Conservation (phyloP, 2,113 vertebrate species). For the Sinocyclocheilus anshuiensis region DNA sequence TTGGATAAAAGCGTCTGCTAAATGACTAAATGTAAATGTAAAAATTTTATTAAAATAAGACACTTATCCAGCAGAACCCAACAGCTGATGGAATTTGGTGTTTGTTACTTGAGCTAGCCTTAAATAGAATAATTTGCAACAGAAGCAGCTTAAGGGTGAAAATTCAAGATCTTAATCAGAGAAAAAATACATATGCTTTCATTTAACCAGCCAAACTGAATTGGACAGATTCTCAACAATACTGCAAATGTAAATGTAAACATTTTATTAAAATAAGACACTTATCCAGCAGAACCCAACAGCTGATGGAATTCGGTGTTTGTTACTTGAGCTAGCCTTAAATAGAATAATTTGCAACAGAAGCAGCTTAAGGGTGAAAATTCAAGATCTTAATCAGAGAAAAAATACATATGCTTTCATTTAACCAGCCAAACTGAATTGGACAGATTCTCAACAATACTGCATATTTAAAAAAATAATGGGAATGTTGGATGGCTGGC, state of each 20-base stretch:
- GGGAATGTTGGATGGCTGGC: conserved; percentile 68
- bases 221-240: conserved; percentile 49
- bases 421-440: conserved; percentile 56
- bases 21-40: too few species aligned
- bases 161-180: conserved; percentile 53
- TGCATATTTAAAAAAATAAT: conserved; percentile 56
- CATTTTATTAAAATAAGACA: too few species aligned
- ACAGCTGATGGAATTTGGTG: not conserved
- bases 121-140: not conserved
- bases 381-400: conserved; percentile 50
- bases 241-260: too few species aligned
- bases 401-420: conserved; percentile 54
- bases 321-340: not conserved
- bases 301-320: not conserved
- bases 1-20: too few species aligned
- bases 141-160: conserved; percentile 57
- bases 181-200: conserved; percentile 53
- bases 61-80: too few species aligned
- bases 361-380: conserved; percentile 60
- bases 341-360: not conserved
- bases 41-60: too few species aligned
- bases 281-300: too few species aligned
- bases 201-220: conserved; percentile 58
- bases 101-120: not conserved
- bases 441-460: conserved; percentile 48